Conservation (phyloP, 1,140 invertebrate genomes). For the Drosophila oshimai region DNA sequence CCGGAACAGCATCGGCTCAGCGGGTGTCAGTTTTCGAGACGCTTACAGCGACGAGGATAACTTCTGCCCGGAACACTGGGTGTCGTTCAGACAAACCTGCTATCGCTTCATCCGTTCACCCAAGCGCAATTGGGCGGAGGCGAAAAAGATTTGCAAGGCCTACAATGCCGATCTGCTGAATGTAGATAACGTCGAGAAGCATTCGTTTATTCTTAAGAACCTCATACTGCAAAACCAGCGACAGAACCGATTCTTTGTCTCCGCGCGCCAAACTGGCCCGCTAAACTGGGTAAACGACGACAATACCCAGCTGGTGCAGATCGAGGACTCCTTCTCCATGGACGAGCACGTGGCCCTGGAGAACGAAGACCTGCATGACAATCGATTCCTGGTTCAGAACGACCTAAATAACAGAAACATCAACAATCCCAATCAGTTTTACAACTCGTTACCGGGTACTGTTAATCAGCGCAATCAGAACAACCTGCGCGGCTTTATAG, state of each 20-base stretch:
- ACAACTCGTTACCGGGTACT: constrained; percentile 82
- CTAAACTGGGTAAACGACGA: constrained; percentile 95
- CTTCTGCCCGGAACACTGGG: constrained; percentile 92
- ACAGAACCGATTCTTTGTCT: constrained; percentile 93
- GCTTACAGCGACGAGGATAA: constrained; percentile 71
- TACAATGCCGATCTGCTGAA: constrained; percentile 92
- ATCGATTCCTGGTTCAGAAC: constrained; percentile 74
- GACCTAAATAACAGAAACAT: constrained; percentile 69
- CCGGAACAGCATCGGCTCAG: constrained; percentile 41
- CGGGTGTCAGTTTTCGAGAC: constrained; percentile 48
- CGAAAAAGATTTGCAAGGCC: constrained; percentile 90
- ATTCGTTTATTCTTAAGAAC: constrained; percentile 91
- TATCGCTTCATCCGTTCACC: constrained; percentile 95
- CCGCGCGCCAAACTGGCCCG: constrained; percentile 88
- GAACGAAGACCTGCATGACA: constrained; percentile 76
- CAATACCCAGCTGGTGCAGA: constrained; percentile 88
- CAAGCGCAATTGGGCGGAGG: constrained; percentile 89
- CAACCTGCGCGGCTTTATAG: constrained; percentile 68
- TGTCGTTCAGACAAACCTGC: constrained; percentile 89
- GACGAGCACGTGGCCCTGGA: constrained; percentile 68
- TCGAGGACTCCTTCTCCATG: constrained; percentile 92
- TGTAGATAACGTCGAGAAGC: constrained; percentile 92
- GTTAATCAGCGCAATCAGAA: constrained; percentile 73
- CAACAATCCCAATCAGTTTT: constrained; percentile 80
- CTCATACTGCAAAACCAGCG: constrained; percentile 92